Percentiles rank a stretch among this genome's conserved stretches.
phyloP scores from a whole-genome alignment of 1,140 invertebrate genomes.

The Drosophila malerkotliana region DNA sequence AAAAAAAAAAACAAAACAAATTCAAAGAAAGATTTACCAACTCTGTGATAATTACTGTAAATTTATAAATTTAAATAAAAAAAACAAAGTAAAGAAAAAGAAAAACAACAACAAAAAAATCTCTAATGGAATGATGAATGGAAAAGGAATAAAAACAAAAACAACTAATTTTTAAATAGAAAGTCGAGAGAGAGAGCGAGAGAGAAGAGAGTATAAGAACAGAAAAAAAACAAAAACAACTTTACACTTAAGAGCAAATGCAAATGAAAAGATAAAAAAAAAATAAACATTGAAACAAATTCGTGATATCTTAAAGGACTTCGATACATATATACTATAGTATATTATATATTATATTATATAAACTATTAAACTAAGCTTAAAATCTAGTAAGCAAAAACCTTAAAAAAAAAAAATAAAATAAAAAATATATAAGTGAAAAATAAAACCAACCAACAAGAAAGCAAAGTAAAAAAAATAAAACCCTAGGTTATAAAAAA shows the following conservation, averaged over 20 bases:
- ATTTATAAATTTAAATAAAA: slow-evolving; percentile 83
- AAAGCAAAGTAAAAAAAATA: slow-evolving; percentile 42
- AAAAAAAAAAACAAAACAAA: slow-evolving; percentile 73
- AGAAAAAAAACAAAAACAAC: slow-evolving; percentile 61
- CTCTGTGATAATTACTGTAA: slow-evolving; percentile 84
- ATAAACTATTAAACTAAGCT: slow-evolving; percentile 70
- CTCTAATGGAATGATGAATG: slow-evolving; percentile 55
- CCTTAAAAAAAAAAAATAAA: slow-evolving; percentile 45
- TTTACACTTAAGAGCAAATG: slow-evolving; percentile 82
- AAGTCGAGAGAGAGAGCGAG: slow-evolving; percentile 6
- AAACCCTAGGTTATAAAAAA: slow-evolving; percentile 80
- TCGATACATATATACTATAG: slow-evolving; percentile 84
- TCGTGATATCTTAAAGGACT: slow-evolving; percentile 84
- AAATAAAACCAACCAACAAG: slow-evolving; percentile 50
- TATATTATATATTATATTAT: slow-evolving; percentile 83
- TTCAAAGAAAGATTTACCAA: slow-evolving; percentile 84
- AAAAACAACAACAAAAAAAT: slow-evolving; percentile 60
- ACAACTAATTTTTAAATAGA: slow-evolving; percentile 66
- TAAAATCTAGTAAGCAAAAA: slow-evolving; percentile 72
- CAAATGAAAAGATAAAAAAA: slow-evolving; percentile 83
- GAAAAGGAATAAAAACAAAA: slow-evolving; percentile 20
- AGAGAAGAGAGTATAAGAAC: slow-evolving; percentile 11
- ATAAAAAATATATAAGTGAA: slow-evolving; percentile 60
- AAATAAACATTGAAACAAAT: slow-evolving; percentile 83
- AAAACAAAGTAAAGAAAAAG: slow-evolving; percentile 26